A percentile compares a stretch with the other conserved stretches of the same genome.
phyloP scores from a whole-genome alignment of 2,888 invertebrate species.

The Lomographa bimaculata region DNA sequence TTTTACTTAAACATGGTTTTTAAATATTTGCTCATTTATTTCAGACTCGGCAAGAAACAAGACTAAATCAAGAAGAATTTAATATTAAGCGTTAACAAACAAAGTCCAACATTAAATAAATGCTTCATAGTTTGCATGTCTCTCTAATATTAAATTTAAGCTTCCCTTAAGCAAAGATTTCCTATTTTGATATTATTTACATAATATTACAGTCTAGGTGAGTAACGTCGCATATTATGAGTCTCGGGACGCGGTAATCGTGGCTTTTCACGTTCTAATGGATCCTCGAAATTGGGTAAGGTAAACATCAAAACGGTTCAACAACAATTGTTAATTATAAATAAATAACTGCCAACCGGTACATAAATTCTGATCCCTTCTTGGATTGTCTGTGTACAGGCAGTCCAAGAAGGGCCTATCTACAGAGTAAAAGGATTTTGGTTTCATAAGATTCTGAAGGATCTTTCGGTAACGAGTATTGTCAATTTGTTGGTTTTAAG shows the following conservation, averaged over 20 bases:
- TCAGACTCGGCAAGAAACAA: too few relatives aligned
- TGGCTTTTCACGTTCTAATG: conserved; percentile 1
- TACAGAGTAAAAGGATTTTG: too few relatives aligned
- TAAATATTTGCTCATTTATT: too few relatives aligned
- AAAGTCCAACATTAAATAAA: conserved; percentile 8
- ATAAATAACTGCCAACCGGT: too few relatives aligned
- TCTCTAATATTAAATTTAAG: neutral
- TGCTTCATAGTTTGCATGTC: conserved; percentile 12
- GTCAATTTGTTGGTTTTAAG: too few relatives aligned
- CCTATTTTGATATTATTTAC: conserved; percentile 15
- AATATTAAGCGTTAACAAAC: conserved; percentile 35
- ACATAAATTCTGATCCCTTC: too few relatives aligned
- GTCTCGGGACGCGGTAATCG: conserved; percentile 2
- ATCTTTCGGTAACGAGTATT: too few relatives aligned
- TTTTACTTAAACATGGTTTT: too few relatives aligned
- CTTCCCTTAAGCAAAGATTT: conserved; percentile 4
- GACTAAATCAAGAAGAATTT: too few relatives aligned
- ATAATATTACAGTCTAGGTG: conserved; percentile 7
- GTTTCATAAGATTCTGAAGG: too few relatives aligned
- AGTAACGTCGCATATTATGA: conserved; percentile 10
- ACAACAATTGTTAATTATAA: neutral
- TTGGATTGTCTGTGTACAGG: too few relatives aligned
- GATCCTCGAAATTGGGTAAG: neutral
- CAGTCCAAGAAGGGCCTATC: too few relatives aligned
- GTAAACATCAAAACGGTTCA: conserved; percentile 1